These are phyloP conservation scores for Nesometra sesokonis DNA, from an alignment of 35 echinoderm and acorn worm genomes.

Conservation along the genomic window DNA sequence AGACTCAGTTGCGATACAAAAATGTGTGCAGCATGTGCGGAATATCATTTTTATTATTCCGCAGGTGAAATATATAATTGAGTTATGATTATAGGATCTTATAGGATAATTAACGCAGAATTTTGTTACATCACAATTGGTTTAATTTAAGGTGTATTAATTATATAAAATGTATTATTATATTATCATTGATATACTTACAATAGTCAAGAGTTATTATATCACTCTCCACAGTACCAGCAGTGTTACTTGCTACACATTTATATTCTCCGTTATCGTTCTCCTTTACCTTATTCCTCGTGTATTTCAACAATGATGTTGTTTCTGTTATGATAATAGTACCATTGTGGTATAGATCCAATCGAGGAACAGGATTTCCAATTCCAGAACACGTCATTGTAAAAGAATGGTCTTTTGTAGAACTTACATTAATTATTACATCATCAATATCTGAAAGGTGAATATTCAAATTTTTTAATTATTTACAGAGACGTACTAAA, in stretches of 20 bases:
- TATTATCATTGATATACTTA: too few species aligned
- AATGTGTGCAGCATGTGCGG: too few species aligned
- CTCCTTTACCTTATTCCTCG: not conserved
- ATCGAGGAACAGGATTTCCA: not conserved
- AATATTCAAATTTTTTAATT: too few species aligned
- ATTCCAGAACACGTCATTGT: not conserved
- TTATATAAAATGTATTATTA: too few species aligned
- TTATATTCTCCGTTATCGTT: not conserved
- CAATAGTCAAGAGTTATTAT: not conserved
- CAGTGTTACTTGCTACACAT: not conserved
- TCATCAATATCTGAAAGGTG: not conserved
- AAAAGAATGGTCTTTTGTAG: not conserved
- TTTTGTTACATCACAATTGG: too few species aligned
- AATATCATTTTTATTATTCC: too few species aligned
- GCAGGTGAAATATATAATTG: too few species aligned
- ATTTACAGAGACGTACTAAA: too few species aligned
- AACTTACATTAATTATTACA: not conserved
- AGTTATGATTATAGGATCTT: too few species aligned
- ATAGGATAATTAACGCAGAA: too few species aligned
- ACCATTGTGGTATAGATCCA: not conserved
- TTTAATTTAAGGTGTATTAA: too few species aligned
- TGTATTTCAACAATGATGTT: not conserved
- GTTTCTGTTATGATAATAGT: not conserved
- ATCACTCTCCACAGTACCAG: not conserved
- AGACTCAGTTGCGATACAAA: too few species aligned